phyloP scores from a whole-genome alignment of 2,888 invertebrate genomes.

The Chymomyza fuscimana region DNA sequence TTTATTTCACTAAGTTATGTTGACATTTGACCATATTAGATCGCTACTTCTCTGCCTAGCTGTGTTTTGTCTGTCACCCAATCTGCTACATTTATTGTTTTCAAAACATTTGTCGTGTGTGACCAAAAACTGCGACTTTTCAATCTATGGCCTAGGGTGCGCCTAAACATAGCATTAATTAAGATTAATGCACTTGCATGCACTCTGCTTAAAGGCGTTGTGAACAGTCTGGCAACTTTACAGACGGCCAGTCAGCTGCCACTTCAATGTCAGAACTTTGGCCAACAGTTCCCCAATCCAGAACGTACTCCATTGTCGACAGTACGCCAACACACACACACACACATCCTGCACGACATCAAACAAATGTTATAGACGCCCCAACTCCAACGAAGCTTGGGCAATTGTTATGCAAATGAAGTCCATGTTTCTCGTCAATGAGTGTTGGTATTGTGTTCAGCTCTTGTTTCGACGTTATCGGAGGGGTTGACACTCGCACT shows the following conservation, averaged over 20 bases:
- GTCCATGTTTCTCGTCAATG: constrained; percentile 26
- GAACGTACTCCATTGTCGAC: not conserved
- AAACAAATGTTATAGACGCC: not conserved
- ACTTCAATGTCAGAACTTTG: not conserved
- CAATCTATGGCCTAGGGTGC: not conserved
- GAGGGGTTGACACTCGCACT: not conserved
- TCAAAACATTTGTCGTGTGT: no score
- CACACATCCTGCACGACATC: not conserved
- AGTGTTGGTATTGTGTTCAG: constrained; percentile 1
- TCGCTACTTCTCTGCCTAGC: no score
- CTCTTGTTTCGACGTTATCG: constrained; percentile 11
- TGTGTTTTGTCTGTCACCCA: no score
- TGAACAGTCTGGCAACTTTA: not conserved
- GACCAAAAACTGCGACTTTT: no score
- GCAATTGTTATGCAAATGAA: constrained; percentile 40
- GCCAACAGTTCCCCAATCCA: not conserved
- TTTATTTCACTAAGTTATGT: no score
- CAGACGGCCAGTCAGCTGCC: constrained; percentile 4
- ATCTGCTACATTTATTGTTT: no score
- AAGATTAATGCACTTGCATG: constrained; percentile 41
- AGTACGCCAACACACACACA: no score
- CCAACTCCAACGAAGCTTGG: not conserved
- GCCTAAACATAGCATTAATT: constrained; percentile 26
- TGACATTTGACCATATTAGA: no score
- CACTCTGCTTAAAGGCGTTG: constrained; percentile 4